These are phyloP conservation scores for Heliconius sara DNA, from an alignment of 2,888 invertebrate genomes.

Conservation along the genomic window DNA sequence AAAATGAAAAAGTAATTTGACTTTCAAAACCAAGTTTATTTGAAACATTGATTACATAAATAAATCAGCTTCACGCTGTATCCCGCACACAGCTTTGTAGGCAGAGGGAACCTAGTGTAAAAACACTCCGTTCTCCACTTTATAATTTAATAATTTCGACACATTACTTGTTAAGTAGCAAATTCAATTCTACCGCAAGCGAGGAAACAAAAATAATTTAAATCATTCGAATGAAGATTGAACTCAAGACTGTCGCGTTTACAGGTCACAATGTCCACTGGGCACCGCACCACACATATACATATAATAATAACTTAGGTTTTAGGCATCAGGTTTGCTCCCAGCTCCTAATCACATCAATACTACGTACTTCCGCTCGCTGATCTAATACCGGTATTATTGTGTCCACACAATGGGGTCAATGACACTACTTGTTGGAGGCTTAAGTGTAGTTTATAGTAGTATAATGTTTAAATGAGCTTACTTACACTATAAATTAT, in stretches of 20 bases:
- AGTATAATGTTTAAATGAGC: not conserved
- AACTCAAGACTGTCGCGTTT: no score
- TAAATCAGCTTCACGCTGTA: no score
- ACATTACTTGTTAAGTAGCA: no score
- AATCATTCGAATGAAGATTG: no score
- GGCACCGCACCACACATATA: not conserved
- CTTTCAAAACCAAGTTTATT: not conserved
- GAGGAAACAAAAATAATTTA: no score
- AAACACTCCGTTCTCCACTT: no score
- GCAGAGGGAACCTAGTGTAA: no score
- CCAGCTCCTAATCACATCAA: constrained; percentile 11
- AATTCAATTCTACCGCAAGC: no score
- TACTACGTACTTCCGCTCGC: constrained; percentile 1
- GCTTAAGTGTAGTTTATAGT: not conserved
- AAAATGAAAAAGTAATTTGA: not conserved
- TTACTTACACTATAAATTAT: not conserved
- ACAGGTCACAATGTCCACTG: no score
- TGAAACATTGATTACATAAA: not conserved
- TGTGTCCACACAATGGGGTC: not conserved
- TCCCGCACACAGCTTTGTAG: no score
- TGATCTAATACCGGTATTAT: constrained; percentile 23
- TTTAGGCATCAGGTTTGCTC: not conserved
- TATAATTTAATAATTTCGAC: no score
- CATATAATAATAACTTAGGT: not conserved
- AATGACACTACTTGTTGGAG: not conserved